Base-by-base conservation (phyloP, 2,113 vertebrate genomes). In the Sorex araneus region DNA sequence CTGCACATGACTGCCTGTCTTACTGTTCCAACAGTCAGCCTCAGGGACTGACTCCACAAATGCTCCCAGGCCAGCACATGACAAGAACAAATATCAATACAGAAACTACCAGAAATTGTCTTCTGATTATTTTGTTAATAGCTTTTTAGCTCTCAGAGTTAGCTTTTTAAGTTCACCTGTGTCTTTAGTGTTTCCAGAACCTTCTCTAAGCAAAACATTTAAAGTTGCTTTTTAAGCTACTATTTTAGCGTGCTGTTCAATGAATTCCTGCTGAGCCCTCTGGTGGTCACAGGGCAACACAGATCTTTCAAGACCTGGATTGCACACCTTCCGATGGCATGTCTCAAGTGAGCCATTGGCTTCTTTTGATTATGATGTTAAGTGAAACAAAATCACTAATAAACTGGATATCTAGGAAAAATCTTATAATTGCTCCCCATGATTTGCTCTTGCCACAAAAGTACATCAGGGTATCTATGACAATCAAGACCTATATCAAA, bases 221-320 rank as follows among this genome's bases (percentile, higher is more conserved):
- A 75, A 90, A 74, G 10, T 45, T 47, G 63, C 69, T 32, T 2
- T 91, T 92, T 87, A 32, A 81, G 5, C 8, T 63, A 77, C 30
- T 79, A 32, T 57, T 87, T 18, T 36, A 64, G 11, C 69, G 19
- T 34, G 43, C n/a, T 19, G 21, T 21, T 89, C 36, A 70, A 57
- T 77, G 54, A 89, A 23, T 91, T 93, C 36, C 67, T 89, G 60
- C 63, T 87, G 84, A 84, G 92, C 78, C 36, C 67, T 89, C 90
- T 95, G 77, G 73, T 84, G 40, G 34, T 43, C 71, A 75, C 4
- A 19, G 64, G 40, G 32, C 19, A 25, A 83, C 32, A 87, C 75
- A 79, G 11, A 15, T 6, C 8, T 67, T 93, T 75, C 1, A 50
- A 6, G 9, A 0, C 23, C 43, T 80, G 18, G 28, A 74, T 45